Evolutionary conservation across 2,797 vertebrate genomes (phyloP).

Genomic region (Chelon auratus): DNA sequence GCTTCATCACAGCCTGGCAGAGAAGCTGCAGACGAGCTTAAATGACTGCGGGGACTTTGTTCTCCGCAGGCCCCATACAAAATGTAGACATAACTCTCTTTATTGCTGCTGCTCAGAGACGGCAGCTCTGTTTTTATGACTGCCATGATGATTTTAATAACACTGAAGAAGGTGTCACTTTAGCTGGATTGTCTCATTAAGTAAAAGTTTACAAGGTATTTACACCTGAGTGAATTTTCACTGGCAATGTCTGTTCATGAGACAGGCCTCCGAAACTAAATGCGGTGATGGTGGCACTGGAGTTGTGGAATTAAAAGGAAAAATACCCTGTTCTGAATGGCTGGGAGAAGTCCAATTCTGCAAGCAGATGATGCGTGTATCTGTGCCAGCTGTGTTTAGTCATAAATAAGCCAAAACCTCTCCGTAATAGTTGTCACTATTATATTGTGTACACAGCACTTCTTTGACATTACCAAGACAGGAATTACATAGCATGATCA

Average conservation of each 20-base stretch:
- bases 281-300: neutral
- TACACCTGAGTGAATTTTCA: neutral
- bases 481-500: conserved; percentile 11
- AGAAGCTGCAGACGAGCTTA: neutral
- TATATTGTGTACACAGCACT: conserved; percentile 12
- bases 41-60: neutral
- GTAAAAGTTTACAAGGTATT: neutral
- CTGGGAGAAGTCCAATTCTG: conserved; percentile 27
- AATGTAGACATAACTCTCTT: neutral
- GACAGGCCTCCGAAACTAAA: neutral
- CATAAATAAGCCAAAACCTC: conserved; percentile 28
- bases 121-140: neutral
- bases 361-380: conserved; percentile 44
- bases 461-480: conserved; percentile 8
- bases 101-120: neutral
- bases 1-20: neutral
- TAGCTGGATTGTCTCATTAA: neutral
- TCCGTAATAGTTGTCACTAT: conserved; percentile 20
- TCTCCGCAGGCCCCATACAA: neutral
- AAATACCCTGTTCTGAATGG: conserved; percentile 29
- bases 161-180: neutral
- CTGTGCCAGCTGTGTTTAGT: conserved; percentile 36
- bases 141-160: neutral
- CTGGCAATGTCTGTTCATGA: neutral
- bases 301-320: conserved; percentile 1